Conservation (phyloP, 2,888 invertebrate genomes). For the Cosmia pyralina region DNA sequence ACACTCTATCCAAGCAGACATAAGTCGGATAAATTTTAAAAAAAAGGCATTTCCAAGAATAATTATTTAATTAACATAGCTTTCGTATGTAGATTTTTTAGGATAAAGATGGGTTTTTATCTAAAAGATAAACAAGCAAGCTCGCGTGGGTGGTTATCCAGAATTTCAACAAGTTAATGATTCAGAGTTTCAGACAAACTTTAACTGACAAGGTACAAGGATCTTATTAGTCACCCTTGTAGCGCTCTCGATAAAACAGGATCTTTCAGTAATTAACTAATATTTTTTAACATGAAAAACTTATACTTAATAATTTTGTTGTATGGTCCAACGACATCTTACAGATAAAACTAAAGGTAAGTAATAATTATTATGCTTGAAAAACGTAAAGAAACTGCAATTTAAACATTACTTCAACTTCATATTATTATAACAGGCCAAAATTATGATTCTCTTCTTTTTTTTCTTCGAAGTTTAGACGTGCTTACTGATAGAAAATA, state of each 20-base stretch:
- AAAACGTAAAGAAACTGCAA: background rate
- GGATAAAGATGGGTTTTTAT: background rate
- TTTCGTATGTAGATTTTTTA: background rate
- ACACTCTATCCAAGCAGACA: background rate
- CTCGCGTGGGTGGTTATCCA: conserved; percentile 1
- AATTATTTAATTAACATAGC: background rate
- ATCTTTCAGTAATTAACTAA: background rate
- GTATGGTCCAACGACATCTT: no score
- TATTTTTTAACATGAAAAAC: background rate
- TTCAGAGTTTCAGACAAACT: conserved; percentile 24
- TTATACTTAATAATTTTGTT: background rate
- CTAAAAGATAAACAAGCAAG: background rate
- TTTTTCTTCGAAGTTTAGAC: background rate
- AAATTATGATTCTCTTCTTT: background rate
- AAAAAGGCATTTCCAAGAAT: background rate
- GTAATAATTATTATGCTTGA: background rate
- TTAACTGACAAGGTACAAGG: conserved; percentile 20
- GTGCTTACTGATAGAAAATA: background rate
- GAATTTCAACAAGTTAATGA: conserved; percentile 30
- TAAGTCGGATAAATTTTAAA: background rate
- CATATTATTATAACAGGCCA: background rate
- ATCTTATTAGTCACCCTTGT: conserved; percentile 13
- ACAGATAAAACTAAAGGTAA: background rate
- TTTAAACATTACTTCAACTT: background rate
- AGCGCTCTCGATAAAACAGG: background rate